phyloP scores from a whole-genome alignment of 1,140 invertebrate genomes.

The Euwallacea fornicatus region DNA sequence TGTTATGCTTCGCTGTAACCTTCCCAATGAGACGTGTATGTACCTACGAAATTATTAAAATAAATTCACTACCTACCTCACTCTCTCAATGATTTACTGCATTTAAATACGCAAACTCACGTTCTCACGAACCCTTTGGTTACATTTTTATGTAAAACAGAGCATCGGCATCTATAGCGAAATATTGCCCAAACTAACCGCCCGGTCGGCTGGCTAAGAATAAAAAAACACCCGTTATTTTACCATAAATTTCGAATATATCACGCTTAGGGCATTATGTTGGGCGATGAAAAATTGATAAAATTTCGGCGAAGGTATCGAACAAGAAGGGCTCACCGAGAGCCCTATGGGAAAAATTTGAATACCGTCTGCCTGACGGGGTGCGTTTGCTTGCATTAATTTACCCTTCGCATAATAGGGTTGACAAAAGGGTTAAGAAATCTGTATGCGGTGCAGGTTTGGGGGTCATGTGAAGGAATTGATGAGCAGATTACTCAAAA shows the following conservation, averaged over 20 bases:
- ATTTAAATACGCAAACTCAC: neutral
- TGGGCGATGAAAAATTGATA: constrained; percentile 33
- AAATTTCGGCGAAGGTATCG: constrained; percentile 31
- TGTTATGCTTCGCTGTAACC: no score
- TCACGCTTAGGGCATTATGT: constrained; percentile 21
- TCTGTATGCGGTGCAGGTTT: neutral
- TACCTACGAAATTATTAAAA: no score
- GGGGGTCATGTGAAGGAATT: no score
- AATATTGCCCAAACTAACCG: constrained; percentile 30
- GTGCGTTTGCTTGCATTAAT: constrained; percentile 32
- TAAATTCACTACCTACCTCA: no score
- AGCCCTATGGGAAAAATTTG: constrained; percentile 31
- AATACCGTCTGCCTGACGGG: constrained; percentile 18
- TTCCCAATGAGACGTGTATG: no score
- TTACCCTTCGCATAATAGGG: constrained; percentile 23
- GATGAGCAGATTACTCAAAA: no score
- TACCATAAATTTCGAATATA: constrained; percentile 32
- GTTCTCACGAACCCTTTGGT: constrained; percentile 15
- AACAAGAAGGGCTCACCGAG: constrained; percentile 13
- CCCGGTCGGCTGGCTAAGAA: constrained; percentile 26
- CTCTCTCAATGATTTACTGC: no score
- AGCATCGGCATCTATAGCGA: constrained; percentile 16
- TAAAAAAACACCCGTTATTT: constrained; percentile 30
- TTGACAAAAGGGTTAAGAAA: constrained; percentile 29
- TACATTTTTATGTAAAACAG: constrained; percentile 17